Evolutionary conservation across 2,888 invertebrate species (phyloP).

Genomic region (Pelosia muscerda): DNA sequence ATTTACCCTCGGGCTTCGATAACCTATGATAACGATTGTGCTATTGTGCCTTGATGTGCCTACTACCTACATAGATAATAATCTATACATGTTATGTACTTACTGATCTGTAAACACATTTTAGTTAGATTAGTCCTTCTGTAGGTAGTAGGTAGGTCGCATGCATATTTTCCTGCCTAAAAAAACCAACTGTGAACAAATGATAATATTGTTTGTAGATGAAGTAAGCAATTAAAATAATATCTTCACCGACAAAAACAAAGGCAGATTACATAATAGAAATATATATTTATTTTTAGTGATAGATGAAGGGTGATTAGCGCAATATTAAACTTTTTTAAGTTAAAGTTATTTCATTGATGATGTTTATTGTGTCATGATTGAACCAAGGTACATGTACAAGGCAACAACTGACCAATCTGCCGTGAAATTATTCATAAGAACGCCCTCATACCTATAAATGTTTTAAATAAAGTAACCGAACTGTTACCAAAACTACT

Average conservation of each 20-base stretch:
- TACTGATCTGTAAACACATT: neutral
- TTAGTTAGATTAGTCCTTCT: neutral
- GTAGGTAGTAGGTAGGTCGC: no score
- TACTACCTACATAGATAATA: neutral
- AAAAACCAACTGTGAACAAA: no score
- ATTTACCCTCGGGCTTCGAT: neutral
- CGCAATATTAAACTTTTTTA: no score
- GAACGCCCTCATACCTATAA: neutral
- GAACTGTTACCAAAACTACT: conserved; percentile 18
- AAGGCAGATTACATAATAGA: neutral
- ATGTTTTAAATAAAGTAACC: neutral
- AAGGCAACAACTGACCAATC: neutral
- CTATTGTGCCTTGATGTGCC: neutral
- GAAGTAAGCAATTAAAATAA: neutral
- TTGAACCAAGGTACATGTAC: no score
- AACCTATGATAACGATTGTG: neutral
- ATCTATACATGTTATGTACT: neutral
- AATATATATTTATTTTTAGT: neutral
- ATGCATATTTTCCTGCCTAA: no score
- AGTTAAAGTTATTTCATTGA: no score
- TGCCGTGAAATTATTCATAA: neutral
- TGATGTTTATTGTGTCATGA: neutral
- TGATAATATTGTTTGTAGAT: neutral
- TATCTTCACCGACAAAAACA: neutral
- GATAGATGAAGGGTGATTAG: neutral